Evolutionary conservation across 2,888 invertebrate genomes (phyloP).

Genomic region (Zaprionus lineosus): DNA sequence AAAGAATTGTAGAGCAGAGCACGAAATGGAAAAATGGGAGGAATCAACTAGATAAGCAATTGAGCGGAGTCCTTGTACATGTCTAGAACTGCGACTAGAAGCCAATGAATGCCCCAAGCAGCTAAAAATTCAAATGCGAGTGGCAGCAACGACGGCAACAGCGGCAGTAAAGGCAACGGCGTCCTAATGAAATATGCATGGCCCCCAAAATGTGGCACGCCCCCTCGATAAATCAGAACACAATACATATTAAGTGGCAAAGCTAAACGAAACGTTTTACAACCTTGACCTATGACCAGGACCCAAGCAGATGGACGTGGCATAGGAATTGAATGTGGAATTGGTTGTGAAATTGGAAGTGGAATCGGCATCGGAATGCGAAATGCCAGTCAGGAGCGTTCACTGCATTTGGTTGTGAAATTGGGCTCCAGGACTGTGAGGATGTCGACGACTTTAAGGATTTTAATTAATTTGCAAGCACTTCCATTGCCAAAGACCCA

Average conservation of each 20-base stretch:
- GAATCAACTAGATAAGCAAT: no score
- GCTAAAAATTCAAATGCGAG: conserved; percentile 14
- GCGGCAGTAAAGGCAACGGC: conserved; percentile 3
- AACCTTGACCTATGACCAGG: conserved; percentile 65
- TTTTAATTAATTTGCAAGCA: conserved; percentile 73
- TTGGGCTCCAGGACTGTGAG: conserved; percentile 19
- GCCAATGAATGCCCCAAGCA: conserved; percentile 1
- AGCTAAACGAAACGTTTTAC: conserved; percentile 13
- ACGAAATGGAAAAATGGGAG: no score
- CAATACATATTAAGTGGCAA: conserved; percentile 62
- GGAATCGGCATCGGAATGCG: conserved; percentile 7
- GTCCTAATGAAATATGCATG: conserved; percentile 67
- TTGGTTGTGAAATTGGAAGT: conserved; percentile 15
- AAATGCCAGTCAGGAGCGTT: conserved; percentile 20
- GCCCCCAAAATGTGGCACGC: conserved; percentile 39
- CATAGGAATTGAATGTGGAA: conserved; percentile 3
- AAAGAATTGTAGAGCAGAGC: no score
- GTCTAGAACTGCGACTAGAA: no score
- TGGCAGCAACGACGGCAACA: conserved; percentile 5
- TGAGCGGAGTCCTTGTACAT: no score
- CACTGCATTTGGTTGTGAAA: conserved; percentile 43
- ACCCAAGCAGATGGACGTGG: not conserved
- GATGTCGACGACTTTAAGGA: conserved; percentile 56
- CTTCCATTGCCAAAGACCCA: no score
- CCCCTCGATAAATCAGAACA: conserved; percentile 70